phyloP scores from a whole-genome alignment of 2,797 vertebrate genomes.

The Eospalax fontanierii region DNA sequence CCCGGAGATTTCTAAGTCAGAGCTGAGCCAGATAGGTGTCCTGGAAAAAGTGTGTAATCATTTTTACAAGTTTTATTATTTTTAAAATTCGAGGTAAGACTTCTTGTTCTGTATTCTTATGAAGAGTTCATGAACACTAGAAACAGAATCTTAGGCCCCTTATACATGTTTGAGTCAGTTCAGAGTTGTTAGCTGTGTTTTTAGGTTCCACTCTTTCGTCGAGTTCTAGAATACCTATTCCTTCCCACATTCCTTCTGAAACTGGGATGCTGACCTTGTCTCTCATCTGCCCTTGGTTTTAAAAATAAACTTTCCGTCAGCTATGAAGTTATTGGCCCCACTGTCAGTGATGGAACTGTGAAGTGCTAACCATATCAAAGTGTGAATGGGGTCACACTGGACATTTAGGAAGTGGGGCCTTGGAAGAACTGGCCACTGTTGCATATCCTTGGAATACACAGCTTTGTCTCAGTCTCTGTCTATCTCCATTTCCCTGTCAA shows the following conservation, averaged over 20 bases:
- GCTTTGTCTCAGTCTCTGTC: neutral
- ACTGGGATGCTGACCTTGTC: neutral
- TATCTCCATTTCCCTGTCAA: neutral
- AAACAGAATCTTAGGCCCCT: neutral
- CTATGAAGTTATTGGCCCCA: neutral
- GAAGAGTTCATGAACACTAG: neutral
- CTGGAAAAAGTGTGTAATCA: neutral
- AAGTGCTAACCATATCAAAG: neutral
- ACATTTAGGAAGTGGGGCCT: neutral
- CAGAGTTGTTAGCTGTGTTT: neutral
- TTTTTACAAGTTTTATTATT: conserved; percentile 10
- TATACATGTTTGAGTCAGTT: conserved; percentile 6
- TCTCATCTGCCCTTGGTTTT: neutral
- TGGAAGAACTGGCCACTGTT: neutral
- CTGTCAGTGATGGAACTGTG: neutral
- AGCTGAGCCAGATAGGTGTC: neutral
- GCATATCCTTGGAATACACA: neutral
- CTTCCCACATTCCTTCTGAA: neutral
- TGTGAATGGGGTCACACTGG: neutral
- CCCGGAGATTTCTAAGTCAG: neutral
- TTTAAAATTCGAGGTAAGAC: neutral
- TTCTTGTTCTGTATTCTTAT: neutral
- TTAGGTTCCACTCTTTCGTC: neutral
- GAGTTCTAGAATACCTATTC: conserved; percentile 1
- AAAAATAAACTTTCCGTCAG: conserved; percentile 1